Evolutionary conservation across 92 coral and sea anemone genomes (phyloP), one percentile per base, ranked within the genome.

Genomic region (Porites evermanni): DNA sequence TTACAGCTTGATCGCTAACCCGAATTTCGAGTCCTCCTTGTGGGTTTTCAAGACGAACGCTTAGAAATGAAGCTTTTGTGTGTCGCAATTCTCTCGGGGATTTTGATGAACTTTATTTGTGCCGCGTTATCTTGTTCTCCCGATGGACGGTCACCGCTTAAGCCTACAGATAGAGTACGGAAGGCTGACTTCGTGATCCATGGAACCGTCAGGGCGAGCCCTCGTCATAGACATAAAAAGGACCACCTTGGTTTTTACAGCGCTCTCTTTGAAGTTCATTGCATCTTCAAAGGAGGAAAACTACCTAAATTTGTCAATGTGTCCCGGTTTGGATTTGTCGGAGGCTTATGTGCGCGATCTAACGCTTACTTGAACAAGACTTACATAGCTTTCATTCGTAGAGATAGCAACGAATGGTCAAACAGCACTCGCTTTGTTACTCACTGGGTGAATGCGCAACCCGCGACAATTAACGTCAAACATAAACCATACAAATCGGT

Each of bases 131-230:
- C 91, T 59, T 96, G 99, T 75, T 94, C 99, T n/a, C 96, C 95
- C 8, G 74, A 82, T 16, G 87, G 82, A 17, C 91, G 96, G 98
- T 64, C 72, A 50, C 87, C 85, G 66, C 80, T 89, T 71, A 73
- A 86, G 44, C 91, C 93, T 38, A 77, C 74, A 51, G 82, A 83
- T 66, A 84, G 99, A 86, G 99, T 94, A 7, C 47, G 80, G 70
- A 86, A 89, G 64, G 99, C 99, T 56, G 89, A 80, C 32, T 88
- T 93, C 56, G 98, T 96, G 70, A 90, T 93, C 1, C 85, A 83
- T 77, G 99, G 99, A 64, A 93, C 96, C 20, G 98, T 96, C 24
- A 90, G 89, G 68, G 89, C 81, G 69, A 93, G 96, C 53, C 95
- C 95, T 32, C 82, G 86, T 53, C 81, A 18, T n/a, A 82, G 84